Percentiles rank a stretch among this genome's conserved stretches.
Evolutionary conservation across 2,113 vertebrate genomes (phyloP).

Genomic region (Triplophysa siluroides): DNA sequence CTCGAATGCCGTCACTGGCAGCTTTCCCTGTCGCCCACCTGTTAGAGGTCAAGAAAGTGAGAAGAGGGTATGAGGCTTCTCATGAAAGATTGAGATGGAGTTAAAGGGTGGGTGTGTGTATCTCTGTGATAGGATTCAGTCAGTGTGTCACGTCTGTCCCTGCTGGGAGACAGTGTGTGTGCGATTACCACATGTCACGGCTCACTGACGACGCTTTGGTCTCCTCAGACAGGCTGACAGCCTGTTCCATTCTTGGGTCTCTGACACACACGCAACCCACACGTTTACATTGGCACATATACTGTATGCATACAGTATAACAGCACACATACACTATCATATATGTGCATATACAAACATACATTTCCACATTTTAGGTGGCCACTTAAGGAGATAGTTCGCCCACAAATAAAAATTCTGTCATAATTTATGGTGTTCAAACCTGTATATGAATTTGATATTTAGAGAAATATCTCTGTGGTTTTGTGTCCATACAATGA

Average conservation of each 20-base stretch:
- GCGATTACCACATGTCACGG: conserved; percentile 35
- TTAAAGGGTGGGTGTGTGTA: conserved; percentile 23
- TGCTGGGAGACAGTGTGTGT: conserved; percentile 30
- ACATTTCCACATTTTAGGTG: neutral
- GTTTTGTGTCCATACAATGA: too few relatives aligned
- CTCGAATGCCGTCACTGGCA: conserved; percentile 94
- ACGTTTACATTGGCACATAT: neutral
- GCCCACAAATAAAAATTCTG: too few relatives aligned
- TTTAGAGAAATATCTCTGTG: too few relatives aligned
- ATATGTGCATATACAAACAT: neutral
- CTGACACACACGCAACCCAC: conserved; percentile 32
- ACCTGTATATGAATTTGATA: too few relatives aligned
- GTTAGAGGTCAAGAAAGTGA: conserved; percentile 8
- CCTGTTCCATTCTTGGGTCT: conserved; percentile 20
- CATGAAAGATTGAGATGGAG: neutral
- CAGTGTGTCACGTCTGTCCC: conserved; percentile 2
- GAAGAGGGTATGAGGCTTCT: neutral
- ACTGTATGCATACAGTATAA: neutral
- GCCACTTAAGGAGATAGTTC: too few relatives aligned
- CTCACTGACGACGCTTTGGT: conserved; percentile 37
- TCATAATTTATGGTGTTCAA: too few relatives aligned
- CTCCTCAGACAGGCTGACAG: conserved; percentile 40
- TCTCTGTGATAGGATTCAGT: neutral
- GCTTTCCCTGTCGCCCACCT: conserved; percentile 96
- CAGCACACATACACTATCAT: neutral